These are phyloP conservation scores for Thymelicus lineola DNA, from an alignment of 2,888 invertebrate genomes.

Conservation along the genomic window DNA sequence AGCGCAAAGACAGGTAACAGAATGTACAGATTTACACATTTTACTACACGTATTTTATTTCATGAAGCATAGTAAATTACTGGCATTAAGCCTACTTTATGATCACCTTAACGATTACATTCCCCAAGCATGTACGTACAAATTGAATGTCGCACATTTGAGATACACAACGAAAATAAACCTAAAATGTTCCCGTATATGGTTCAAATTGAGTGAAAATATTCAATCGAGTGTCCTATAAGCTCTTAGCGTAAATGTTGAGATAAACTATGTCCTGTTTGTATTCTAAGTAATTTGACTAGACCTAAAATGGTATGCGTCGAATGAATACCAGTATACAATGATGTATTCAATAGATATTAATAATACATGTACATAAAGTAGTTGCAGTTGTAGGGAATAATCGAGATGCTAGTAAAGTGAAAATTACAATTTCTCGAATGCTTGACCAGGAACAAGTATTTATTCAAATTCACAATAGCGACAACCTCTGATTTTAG, in stretches of 20 bases:
- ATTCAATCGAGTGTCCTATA: not conserved
- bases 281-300: conserved; percentile 34
- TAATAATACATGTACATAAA: conserved; percentile 24
- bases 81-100: conserved; percentile 33
- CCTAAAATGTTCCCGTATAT: not conserved
- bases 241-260: conserved; percentile 24
- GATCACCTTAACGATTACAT: conserved; percentile 34
- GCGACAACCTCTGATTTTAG: conserved; percentile 8
- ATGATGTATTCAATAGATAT: conserved; percentile 32
- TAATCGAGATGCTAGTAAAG: conserved; percentile 13
- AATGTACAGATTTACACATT: conserved; percentile 25
- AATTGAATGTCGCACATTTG: conserved; percentile 31
- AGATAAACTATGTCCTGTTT: conserved; percentile 37
- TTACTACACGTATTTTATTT: conserved; percentile 34
- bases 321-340: conserved; percentile 21
- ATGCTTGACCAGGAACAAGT: conserved; percentile 5
- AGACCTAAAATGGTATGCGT: conserved; percentile 29
- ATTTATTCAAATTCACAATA: not conserved
- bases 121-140: conserved; percentile 33
- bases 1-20: conserved; percentile 9
- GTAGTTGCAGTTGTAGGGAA: not conserved
- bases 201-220: not conserved
- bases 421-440: conserved; percentile 25
- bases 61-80: conserved; percentile 29
- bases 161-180: not conserved